Percentiles rank a stretch among this genome's conserved stretches.
Conservation (phyloP, 92 coral and sea anemone genomes). For the Metridium senile region DNA sequence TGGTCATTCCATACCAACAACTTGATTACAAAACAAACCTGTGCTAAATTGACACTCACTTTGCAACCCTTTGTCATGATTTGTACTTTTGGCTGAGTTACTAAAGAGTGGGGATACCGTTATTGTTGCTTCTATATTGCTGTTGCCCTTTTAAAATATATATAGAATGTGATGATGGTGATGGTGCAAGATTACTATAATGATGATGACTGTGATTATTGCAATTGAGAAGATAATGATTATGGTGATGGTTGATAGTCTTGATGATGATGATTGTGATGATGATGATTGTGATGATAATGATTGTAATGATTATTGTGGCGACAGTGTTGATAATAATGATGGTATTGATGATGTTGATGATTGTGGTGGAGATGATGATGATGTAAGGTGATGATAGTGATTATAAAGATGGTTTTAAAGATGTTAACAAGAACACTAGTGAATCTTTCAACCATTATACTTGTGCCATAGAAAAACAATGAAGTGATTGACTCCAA, state of each 20-base stretch:
- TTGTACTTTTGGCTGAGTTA: conserved; percentile 61
- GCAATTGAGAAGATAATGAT: not conserved
- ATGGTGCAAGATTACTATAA: no score
- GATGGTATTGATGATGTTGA: not conserved
- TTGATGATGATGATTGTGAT: not conserved
- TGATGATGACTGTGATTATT: not conserved
- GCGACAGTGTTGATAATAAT: not conserved
- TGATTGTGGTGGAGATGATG: not conserved
- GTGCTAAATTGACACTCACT: conserved; percentile 52
- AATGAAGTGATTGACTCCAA: conserved; percentile 61
- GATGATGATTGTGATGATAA: not conserved
- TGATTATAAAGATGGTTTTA: not conserved
- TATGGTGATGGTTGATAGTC: not conserved
- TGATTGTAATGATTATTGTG: not conserved
- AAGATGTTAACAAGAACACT: not conserved
- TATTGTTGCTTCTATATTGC: not conserved
- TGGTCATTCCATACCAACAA: conserved; percentile 27
- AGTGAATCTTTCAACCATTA: not conserved
- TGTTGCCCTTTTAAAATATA: no score
- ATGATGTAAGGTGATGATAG: not conserved
- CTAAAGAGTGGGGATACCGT: conserved; percentile 51
- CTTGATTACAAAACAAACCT: conserved; percentile 24
- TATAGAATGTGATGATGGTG: no score
- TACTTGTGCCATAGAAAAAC: not conserved
- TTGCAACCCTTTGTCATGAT: conserved; percentile 75